phyloP scores from a whole-genome alignment of 2,888 invertebrate genomes.

The Dynastes tityus region DNA sequence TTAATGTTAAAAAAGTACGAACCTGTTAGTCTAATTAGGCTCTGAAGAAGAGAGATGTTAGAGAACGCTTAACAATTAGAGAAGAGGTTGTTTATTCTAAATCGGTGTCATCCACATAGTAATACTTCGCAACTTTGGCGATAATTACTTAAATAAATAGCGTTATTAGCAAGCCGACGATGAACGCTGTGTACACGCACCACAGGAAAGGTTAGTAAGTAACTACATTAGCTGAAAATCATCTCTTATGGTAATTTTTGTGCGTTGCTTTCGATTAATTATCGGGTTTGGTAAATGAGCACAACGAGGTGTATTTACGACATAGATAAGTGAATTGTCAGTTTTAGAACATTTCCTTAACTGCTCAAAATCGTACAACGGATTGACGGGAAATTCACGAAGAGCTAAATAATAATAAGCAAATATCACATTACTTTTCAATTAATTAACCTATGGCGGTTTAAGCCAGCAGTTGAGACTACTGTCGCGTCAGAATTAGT shows the following conservation, averaged over 20 bases:
- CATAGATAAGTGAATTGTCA: background rate
- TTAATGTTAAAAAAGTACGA: background rate
- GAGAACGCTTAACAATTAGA: slow-evolving; percentile 7
- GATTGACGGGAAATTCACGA: too few relatives aligned
- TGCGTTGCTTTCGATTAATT: slow-evolving; percentile 35
- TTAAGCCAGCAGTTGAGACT: too few relatives aligned
- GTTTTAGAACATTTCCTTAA: too few relatives aligned
- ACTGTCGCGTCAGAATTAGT: too few relatives aligned
- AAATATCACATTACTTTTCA: too few relatives aligned
- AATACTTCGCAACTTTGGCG: slow-evolving; percentile 24
- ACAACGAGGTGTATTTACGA: background rate
- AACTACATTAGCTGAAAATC: slow-evolving; percentile 4
- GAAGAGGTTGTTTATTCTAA: slow-evolving; percentile 33
- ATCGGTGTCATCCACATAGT: slow-evolving; percentile 16
- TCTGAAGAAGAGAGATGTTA: background rate
- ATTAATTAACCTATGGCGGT: too few relatives aligned
- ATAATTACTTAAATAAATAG: slow-evolving; percentile 34
- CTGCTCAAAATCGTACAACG: too few relatives aligned
- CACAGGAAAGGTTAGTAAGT: slow-evolving; percentile 24
- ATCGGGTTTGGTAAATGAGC: slow-evolving; percentile 15
- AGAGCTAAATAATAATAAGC: too few relatives aligned
- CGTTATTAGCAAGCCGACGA: slow-evolving; percentile 34
- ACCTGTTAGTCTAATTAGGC: slow-evolving; percentile 8
- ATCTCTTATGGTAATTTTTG: slow-evolving; percentile 24
- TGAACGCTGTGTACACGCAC: background rate